Evolutionary conservation across 2,888 invertebrate species (phyloP).

Genomic region (Standfussiana lucernea): DNA sequence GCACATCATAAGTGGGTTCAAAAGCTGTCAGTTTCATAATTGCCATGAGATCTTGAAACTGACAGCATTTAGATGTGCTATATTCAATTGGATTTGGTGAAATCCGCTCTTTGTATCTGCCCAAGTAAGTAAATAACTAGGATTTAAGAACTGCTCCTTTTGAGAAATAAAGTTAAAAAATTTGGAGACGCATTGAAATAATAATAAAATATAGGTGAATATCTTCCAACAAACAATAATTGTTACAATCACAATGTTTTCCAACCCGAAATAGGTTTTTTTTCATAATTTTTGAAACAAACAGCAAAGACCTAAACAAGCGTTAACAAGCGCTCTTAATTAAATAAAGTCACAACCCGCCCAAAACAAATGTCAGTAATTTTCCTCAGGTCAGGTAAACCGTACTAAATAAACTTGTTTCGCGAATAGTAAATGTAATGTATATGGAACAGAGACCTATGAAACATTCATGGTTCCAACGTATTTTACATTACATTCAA

Average conservation of each 20-base stretch:
- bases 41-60: neutral
- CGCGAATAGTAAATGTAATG: constrained; percentile 45
- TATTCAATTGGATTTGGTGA: neutral
- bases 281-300: neutral
- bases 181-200: neutral
- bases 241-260: neutral
- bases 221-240: neutral
- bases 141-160: too few relatives aligned
- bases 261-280: neutral
- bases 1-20: neutral
- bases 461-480: constrained; percentile 58
- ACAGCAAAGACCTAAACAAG: constrained; percentile 27
- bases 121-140: neutral
- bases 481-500: constrained; percentile 40
- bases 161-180: too few relatives aligned
- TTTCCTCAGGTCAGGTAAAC: constrained; percentile 14
- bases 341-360: constrained; percentile 4
- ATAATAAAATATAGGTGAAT: neutral
- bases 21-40: neutral
- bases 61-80: neutral
- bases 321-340: constrained; percentile 24
- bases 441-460: constrained; percentile 45
- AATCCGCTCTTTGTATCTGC: neutral
- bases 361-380: constrained; percentile 22
- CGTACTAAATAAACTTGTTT: constrained; percentile 43